Evolutionary conservation across 1,140 invertebrate genomes (phyloP), one percentile per base, ranked within the genome.

Genomic region (Neuroterus valhalla): DNA sequence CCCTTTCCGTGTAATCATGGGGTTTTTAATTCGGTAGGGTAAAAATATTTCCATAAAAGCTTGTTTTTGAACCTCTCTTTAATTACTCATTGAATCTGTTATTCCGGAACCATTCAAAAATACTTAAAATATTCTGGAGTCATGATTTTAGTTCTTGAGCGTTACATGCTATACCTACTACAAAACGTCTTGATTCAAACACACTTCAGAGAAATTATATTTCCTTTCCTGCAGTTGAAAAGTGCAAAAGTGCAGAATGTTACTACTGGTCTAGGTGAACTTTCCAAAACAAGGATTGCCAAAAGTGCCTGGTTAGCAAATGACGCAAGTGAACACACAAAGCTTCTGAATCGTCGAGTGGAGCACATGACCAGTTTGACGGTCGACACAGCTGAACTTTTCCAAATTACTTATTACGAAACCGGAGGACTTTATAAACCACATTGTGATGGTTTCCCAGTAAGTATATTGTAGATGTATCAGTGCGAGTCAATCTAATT

Each of bases 351-450:
- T 44, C 91, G 91, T 78, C 91, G 96, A 52, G 94, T 96, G 0
- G 92, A 92, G 12, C 93, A 95, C 83, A 94, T 98, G 91, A 97
- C 96, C 31, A 95, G 95, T 3, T 90, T 99, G 71, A 94, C 93
- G 66, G 93, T 98, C 90, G 90, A 91, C 5, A 96, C 97, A 0
- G 97, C 98, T 0, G 98, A 99, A 90, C 98, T 98, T 86, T 91
- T 98, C 67, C 96, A 99, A 91, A 97, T 99, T 66, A 97, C 98
- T 71, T 99, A 99, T 91, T 99, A 99, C 90, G 98, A 98, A 19
- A 97, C 99, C 80, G 98, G 98, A n/a, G 98, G 98, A 0, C 98
- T 99, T 89, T 99, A 99, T 89, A 98, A 99, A 84, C 98, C 98
- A 15, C 98, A 99, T 89, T 99, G 95, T 91, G 98, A 99, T 91